phyloP scores from a whole-genome alignment of 2,113 vertebrate genomes.

The Notarius lentiginosus region DNA sequence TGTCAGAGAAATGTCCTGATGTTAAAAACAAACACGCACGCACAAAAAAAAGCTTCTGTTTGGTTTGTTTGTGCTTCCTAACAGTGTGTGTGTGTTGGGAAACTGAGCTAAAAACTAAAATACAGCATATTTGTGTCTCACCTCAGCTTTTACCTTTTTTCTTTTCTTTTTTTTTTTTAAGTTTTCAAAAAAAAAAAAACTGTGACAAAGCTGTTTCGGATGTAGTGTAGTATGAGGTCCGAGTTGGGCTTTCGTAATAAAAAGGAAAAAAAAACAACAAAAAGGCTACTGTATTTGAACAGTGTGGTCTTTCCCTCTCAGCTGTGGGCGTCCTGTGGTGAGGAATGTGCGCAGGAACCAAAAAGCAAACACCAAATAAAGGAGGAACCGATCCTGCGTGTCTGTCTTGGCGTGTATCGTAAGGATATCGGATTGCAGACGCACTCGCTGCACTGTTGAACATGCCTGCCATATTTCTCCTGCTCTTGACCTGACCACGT shows the following conservation, averaged over 20 bases:
- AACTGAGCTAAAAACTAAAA: constrained; percentile 61
- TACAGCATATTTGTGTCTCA: constrained; percentile 68
- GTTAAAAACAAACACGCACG: not conserved
- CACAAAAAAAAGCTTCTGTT: constrained; percentile 52
- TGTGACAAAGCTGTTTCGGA: constrained; percentile 68
- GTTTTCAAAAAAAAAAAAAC: constrained; percentile 75
- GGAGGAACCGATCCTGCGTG: constrained; percentile 46
- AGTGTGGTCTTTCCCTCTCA: constrained; percentile 53
- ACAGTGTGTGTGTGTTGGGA: constrained; percentile 66
- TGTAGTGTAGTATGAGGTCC: constrained; percentile 61
- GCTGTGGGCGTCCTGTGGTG: constrained; percentile 54
- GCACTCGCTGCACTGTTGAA: constrained; percentile 2
- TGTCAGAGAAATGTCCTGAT: constrained; percentile 64
- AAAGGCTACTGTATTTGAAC: constrained; percentile 49
- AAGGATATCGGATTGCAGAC: constrained; percentile 19
- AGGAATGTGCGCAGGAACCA: constrained; percentile 70
- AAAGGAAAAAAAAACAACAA: not conserved
- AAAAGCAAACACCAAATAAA: constrained; percentile 53
- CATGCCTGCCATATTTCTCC: constrained; percentile 1
- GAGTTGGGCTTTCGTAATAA: constrained; percentile 24
- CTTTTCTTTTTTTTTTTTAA: constrained; percentile 66
- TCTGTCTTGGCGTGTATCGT: constrained; percentile 46
- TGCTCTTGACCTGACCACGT: not conserved
- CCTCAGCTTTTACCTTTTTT: constrained; percentile 69
- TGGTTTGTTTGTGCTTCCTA: constrained; percentile 70